Evolutionary conservation across 2,113 vertebrate genomes (phyloP).

Genomic region (Platichthys flesus): DNA sequence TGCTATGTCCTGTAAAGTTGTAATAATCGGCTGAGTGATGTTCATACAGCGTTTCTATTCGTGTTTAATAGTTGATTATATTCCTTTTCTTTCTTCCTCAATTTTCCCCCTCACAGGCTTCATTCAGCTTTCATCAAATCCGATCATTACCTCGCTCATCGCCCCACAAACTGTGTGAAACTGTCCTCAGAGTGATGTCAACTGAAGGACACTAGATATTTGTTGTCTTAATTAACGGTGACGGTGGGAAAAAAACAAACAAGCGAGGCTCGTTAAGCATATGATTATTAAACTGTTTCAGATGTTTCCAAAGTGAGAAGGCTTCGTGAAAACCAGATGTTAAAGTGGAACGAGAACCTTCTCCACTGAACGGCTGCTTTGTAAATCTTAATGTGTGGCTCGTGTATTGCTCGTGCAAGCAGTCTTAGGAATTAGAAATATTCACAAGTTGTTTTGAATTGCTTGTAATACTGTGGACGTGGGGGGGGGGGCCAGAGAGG

Average conservation of each 20-base stretch:
- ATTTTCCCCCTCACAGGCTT: background rate
- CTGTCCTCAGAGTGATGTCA: background rate
- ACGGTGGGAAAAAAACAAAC: slow-evolving; percentile 34
- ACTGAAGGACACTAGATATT: background rate
- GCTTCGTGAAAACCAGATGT: no score
- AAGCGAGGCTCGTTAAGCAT: slow-evolving; percentile 42
- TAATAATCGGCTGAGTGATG: background rate
- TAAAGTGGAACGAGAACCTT: no score
- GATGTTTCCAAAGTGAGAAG: background rate
- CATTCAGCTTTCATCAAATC: slow-evolving; percentile 62
- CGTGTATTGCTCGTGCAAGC: no score
- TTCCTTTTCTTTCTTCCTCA: background rate
- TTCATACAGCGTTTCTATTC: background rate
- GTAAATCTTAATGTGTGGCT: no score
- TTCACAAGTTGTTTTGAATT: no score
- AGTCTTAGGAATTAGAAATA: no score
- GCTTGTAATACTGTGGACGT: no score
- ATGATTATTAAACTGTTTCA: slow-evolving; percentile 38
- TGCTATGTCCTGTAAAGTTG: no score
- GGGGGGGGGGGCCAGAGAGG: no score
- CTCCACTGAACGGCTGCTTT: no score
- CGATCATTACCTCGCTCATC: background rate
- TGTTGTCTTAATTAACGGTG: slow-evolving; percentile 60
- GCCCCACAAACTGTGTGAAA: background rate
- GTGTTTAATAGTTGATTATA: background rate